These are phyloP conservation scores for Delia radicum DNA, from an alignment of 1,140 invertebrate genomes.

Conservation along the genomic window DNA sequence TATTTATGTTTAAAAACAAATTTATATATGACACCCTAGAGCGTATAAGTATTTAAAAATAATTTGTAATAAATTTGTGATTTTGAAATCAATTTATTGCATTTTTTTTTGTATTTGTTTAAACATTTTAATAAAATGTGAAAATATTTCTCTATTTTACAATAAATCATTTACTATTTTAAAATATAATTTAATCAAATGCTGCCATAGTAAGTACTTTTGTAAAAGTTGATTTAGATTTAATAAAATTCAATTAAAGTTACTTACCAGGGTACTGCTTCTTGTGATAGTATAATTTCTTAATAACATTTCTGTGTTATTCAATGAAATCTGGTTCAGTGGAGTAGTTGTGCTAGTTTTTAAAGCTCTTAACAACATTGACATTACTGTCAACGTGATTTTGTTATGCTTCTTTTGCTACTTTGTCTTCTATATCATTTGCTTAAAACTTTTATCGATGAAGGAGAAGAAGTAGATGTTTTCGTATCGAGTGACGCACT, in stretches of 20 bases:
- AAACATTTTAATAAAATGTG: too few relatives aligned
- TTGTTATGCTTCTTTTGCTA: neutral
- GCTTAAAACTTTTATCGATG: neutral
- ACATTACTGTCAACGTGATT: constrained; percentile 14
- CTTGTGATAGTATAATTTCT: too few relatives aligned
- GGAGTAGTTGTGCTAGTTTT: neutral
- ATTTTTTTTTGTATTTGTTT: neutral
- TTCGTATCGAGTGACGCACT: neutral
- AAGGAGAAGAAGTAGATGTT: neutral
- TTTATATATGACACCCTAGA: neutral
- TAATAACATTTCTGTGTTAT: too few relatives aligned
- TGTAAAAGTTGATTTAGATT: too few relatives aligned
- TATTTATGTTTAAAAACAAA: constrained; percentile 8
- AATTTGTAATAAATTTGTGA: constrained; percentile 20
- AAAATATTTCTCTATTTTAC: too few relatives aligned
- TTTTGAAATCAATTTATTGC: constrained; percentile 18
- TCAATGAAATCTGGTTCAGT: constrained; percentile 14
- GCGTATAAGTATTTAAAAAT: constrained; percentile 1
- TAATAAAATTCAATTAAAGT: too few relatives aligned
- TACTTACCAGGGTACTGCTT: too few relatives aligned
- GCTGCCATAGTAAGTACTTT: too few relatives aligned
- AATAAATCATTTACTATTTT: too few relatives aligned
- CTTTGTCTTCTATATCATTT: neutral
- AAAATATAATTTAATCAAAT: too few relatives aligned
- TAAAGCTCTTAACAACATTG: neutral